A percentile compares a stretch with the other conserved stretches of the same genome.
These are phyloP conservation scores for Numenius arquata DNA, from an alignment of 2,113 vertebrate genomes.

Conservation along the genomic window DNA sequence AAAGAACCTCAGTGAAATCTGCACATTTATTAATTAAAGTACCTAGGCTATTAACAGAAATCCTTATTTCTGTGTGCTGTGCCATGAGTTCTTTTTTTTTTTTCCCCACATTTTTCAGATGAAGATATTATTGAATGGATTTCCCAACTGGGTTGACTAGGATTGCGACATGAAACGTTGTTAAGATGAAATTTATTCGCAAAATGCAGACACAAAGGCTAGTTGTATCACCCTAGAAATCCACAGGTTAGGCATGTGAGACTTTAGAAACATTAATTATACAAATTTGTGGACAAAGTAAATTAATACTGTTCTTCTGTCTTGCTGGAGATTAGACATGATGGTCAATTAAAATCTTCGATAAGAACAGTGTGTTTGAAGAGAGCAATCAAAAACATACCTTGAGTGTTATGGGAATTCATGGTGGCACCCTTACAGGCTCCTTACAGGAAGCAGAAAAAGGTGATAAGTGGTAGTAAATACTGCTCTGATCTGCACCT, in stretches of 20 bases:
- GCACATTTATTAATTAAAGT: background rate
- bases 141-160: background rate
- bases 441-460: background rate
- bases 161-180: background rate
- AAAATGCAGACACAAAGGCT: background rate
- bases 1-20: background rate
- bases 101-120: background rate
- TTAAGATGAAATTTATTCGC: background rate
- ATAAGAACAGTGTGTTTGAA: background rate
- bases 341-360: background rate
- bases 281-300: background rate
- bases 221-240: background rate
- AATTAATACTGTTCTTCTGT: background rate
- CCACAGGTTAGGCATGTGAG: rapidly evolving
- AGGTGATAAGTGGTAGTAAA: background rate
- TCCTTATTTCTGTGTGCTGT: background rate
- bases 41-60: background rate
- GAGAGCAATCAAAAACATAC: background rate
- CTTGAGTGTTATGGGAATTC: background rate
- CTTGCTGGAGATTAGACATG: background rate
- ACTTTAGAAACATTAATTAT: background rate
- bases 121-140: background rate
- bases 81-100: background rate
- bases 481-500: background rate
- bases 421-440: background rate